phyloP scores from a whole-genome alignment of 2,113 vertebrate species.

The Hipposideros armiger region DNA sequence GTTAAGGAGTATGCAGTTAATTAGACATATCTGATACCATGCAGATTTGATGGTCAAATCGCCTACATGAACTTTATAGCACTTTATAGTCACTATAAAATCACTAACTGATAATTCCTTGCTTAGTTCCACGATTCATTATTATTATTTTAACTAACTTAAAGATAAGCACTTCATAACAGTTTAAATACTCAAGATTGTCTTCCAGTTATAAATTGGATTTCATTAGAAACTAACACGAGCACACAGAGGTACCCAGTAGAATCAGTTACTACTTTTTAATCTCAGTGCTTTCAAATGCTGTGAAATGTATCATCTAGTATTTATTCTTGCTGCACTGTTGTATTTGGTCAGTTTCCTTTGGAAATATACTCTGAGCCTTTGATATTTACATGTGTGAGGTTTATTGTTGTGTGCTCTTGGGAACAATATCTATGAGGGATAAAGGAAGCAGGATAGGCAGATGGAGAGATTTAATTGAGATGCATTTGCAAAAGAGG shows the following conservation, averaged over 20 bases:
- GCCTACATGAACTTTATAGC: not conserved
- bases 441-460: not conserved
- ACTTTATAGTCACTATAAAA: not conserved
- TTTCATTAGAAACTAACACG: slow-evolving; percentile 5
- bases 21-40: not conserved
- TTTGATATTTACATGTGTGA: not conserved
- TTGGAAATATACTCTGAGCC: not conserved
- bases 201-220: not conserved
- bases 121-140: not conserved
- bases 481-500: not conserved
- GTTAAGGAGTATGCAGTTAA: not conserved
- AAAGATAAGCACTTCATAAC: not conserved
- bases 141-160: slow-evolving; percentile 49
- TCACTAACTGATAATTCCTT: not conserved
- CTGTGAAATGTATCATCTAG: not conserved
- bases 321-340: not conserved
- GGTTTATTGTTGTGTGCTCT: not conserved
- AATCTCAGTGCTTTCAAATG: not conserved
- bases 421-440: not conserved
- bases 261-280: not conserved
- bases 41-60: not conserved
- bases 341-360: not conserved
- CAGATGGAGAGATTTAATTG: not conserved
- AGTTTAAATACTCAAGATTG: not conserved
- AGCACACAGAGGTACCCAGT: not conserved